Evolutionary conservation across 2,797 vertebrate genomes (phyloP).

Genomic region (Micromesistius poutassou): DNA sequence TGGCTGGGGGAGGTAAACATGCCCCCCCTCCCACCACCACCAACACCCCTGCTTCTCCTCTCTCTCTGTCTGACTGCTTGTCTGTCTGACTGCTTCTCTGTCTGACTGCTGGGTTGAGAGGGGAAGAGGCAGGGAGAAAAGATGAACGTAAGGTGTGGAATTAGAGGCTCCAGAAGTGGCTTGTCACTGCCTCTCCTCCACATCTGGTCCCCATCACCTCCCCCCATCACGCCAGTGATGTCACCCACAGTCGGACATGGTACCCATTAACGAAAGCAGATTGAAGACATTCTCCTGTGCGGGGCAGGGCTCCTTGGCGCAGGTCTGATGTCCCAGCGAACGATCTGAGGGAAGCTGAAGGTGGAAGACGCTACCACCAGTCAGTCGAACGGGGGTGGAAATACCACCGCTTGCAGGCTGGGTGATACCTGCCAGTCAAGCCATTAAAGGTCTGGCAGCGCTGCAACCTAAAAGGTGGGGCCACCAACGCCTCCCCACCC

Average conservation of each 20-base stretch:
- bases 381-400: constrained; percentile 19
- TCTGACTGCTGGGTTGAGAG: constrained; percentile 39
- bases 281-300: constrained; percentile 48
- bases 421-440: constrained; percentile 1
- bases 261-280: constrained; percentile 58
- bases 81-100: not conserved
- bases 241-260: constrained; percentile 61
- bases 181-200: constrained; percentile 46
- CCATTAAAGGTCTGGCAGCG: not conserved
- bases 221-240: constrained; percentile 55
- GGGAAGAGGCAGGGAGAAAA: constrained; percentile 44
- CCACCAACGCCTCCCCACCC: no score
- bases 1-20: constrained; percentile 13
- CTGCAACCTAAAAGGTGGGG: no score
- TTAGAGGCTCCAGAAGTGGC: constrained; percentile 34
- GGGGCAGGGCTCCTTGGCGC: constrained; percentile 19
- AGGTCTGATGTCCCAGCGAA: constrained; percentile 13
- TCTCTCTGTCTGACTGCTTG: no score
- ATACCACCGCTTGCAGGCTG: constrained; percentile 1
- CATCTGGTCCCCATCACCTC: constrained; percentile 67
- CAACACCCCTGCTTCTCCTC: not conserved
- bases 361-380: not conserved
- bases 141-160: constrained; percentile 46
- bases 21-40: not conserved
- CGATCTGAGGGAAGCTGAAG: not conserved